Percentiles rank a stretch among this genome's conserved stretches.
These are phyloP conservation scores for Myiopsitta monachus DNA, from an alignment of 2,113 vertebrate genomes.

Conservation along the genomic window DNA sequence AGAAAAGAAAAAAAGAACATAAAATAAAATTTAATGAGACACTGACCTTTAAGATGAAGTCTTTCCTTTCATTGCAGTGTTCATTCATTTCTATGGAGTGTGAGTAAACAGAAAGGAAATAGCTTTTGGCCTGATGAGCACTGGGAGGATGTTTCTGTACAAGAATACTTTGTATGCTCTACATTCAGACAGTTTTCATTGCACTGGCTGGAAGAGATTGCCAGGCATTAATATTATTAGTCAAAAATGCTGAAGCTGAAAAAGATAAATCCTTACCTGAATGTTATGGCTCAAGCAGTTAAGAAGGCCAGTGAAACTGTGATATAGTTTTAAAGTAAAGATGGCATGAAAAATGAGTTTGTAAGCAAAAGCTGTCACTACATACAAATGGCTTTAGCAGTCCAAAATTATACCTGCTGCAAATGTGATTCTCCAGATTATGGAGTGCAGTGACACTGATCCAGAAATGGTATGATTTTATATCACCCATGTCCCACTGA, in stretches of 20 bases:
- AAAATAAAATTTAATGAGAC: not conserved
- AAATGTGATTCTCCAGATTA: not conserved
- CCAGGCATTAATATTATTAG: not conserved
- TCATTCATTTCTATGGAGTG: conserved; percentile 33
- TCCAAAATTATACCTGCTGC: not conserved
- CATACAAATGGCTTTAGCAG: not conserved
- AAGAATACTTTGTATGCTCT: conserved; percentile 48
- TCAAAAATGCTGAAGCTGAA: conserved; percentile 31
- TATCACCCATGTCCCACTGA: not conserved
- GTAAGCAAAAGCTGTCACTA: not conserved
- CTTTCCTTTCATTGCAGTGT: conserved; percentile 15
- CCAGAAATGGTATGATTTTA: not conserved
- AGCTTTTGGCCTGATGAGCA: conserved; percentile 34
- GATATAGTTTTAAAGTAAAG: not conserved
- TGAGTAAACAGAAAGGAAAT: conserved; percentile 55
- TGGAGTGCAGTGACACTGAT: not conserved
- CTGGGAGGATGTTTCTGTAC: conserved; percentile 37
- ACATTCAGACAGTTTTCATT: conserved; percentile 39
- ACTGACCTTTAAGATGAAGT: not conserved
- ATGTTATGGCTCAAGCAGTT: not conserved
- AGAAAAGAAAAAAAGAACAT: not conserved
- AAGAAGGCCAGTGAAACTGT: not conserved
- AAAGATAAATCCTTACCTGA: conserved; percentile 16
- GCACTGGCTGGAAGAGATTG: conserved; percentile 19
- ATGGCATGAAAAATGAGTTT: not conserved